Base-by-base conservation (phyloP, 2,113 vertebrate species). In the Corapipo altera region DNA sequence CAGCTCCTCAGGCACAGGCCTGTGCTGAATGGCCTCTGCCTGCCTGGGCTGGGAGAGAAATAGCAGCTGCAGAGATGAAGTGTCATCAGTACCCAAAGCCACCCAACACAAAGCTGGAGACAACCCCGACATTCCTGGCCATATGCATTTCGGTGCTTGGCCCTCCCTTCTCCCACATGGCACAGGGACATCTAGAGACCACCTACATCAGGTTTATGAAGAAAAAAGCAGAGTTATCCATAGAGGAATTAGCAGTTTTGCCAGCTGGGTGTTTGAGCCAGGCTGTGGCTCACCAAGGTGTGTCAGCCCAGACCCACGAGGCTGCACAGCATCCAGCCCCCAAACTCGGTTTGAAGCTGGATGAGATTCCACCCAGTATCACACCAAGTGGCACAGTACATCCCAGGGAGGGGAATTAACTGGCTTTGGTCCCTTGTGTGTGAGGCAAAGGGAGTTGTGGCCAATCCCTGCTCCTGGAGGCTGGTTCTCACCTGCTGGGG, bases 351-450 rank as follows among this genome's bases (percentile, higher is more conserved):
- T 2, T 26, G 35, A 55, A 19, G n/a, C 33, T 62, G 66, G 23
- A 2, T 35, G 15, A 35, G 66, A n/a, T 9, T 18, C 4, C 5
- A 1, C 10, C 8, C 27, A 43, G 23, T 52, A 35, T 15, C 6
- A 0, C 37, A 5, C 9, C 0, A 12, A 69, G 82, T 21, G 55
- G 21, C 27, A 33, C 2, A 39, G 58, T 18, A 0, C 1, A 3
- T 30, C 24, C 57, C 82, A 55, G 20, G 22, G 67, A 52, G 15
- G 1, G 22, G 12, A 3, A 8, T 18, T 2, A 2, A 6, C n/a
- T 33, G 62, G 20, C 19, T 28, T 58, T 64, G 10, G 7, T 7
- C 14, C 15, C 4, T 6, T 12, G 26, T 1, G 4, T 48, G 43
- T 13, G 37, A 3, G 2, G 18, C 13, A 39, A 80, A 46, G 32